Percentiles rank a stretch among this genome's conserved stretches.
Conservation (phyloP, 2,888 invertebrate species). For the Dicranocentrus wangi region DNA sequence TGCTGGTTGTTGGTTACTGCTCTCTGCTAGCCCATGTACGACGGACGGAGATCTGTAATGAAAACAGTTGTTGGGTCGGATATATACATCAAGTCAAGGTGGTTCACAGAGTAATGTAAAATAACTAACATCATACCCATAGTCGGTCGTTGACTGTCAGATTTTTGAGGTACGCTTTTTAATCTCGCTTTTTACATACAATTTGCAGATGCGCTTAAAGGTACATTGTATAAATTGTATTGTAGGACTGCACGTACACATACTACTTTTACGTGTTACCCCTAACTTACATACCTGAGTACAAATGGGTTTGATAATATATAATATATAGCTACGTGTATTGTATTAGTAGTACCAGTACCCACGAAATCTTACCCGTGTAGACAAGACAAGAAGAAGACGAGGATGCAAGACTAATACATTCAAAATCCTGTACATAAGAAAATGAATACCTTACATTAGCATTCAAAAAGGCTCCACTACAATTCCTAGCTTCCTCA, state of each 20-base stretch:
- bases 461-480: not conserved
- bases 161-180: constrained; percentile 32
- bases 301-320: not conserved
- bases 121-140: not conserved
- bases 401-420: too few relatives aligned
- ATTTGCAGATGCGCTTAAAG: not conserved
- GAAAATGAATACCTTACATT: not conserved
- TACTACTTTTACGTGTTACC: not conserved
- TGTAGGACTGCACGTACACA: constrained; percentile 1
- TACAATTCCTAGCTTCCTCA: not conserved
- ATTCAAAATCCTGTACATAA: too few relatives aligned
- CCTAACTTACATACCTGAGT: not conserved
- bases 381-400: too few relatives aligned
- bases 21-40: not conserved
- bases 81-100: not conserved
- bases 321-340: not conserved
- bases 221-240: not conserved
- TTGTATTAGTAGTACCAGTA: too few relatives aligned
- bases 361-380: too few relatives aligned
- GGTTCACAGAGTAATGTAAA: not conserved
- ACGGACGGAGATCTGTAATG: not conserved
- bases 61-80: constrained; percentile 6
- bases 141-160: constrained; percentile 44
- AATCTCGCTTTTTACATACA: not conserved
- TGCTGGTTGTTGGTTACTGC: constrained; percentile 38